phyloP scores from a whole-genome alignment of 2,113 vertebrate species.

The Engystomops pustulosus region DNA sequence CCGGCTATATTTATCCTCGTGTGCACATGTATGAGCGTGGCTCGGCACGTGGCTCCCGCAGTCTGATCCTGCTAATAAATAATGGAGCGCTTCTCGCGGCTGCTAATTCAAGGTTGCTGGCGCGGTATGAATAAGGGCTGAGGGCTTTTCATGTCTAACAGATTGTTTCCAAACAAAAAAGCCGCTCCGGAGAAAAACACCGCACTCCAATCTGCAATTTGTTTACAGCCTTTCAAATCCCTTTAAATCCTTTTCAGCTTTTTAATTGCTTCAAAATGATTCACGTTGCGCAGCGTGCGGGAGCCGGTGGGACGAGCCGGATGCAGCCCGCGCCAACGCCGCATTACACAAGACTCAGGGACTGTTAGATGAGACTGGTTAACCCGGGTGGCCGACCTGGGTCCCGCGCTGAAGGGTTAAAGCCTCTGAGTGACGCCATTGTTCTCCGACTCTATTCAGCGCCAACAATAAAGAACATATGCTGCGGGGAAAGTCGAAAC shows the following conservation, averaged over 20 bases:
- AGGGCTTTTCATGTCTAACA: conserved; percentile 60
- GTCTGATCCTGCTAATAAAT: conserved; percentile 52
- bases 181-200: conserved; percentile 49
- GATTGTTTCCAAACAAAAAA: conserved; percentile 60
- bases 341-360: background rate
- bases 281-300: conserved; percentile 55
- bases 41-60: background rate
- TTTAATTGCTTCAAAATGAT: conserved; percentile 60
- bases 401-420: conserved; percentile 4
- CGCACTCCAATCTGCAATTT: conserved; percentile 57
- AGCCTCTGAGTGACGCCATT: conserved; percentile 3
- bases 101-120: conserved; percentile 58
- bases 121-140: conserved; percentile 57
- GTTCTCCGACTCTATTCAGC: background rate
- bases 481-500: background rate
- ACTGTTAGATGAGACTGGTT: conserved; percentile 40
- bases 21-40: background rate
- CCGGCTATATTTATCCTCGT: background rate
- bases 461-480: conserved; percentile 20
- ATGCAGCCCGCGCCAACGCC: background rate
- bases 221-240: conserved; percentile 58
- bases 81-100: conserved; percentile 41
- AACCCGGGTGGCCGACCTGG: background rate
- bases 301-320: conserved; percentile 34
- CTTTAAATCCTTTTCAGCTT: conserved; percentile 59